These are phyloP conservation scores for Erinaceus europaeus DNA, from an alignment of 2,113 vertebrate genomes.

Conservation along the genomic window DNA sequence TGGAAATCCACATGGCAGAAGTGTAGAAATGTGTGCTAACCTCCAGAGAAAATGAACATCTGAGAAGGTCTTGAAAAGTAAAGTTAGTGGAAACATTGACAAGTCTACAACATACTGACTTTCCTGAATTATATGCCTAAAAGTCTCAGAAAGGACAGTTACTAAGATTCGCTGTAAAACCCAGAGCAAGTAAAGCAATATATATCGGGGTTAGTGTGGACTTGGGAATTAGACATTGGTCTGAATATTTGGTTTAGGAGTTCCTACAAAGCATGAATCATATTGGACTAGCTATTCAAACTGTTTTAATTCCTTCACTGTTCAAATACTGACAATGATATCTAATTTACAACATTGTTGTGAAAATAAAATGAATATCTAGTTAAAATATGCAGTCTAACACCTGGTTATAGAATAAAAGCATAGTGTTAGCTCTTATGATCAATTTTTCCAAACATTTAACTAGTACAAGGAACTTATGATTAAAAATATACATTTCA, in stretches of 20 bases:
- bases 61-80: neutral
- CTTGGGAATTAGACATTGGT: neutral
- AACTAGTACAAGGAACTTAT: neutral
- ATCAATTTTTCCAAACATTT: no score
- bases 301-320: neutral
- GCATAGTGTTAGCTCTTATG: no score
- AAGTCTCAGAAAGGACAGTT: neutral
- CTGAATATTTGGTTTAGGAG: neutral
- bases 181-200: neutral
- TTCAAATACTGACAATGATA: neutral
- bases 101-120: slow-evolving; percentile 14
- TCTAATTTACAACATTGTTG: neutral
- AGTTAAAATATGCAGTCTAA: neutral
- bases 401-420: neutral
- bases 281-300: neutral
- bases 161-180: neutral
- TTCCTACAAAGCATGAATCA: neutral
- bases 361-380: neutral
- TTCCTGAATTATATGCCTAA: neutral
- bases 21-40: neutral
- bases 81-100: neutral
- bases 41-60: neutral
- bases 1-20: neutral
- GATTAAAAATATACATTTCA: neutral
- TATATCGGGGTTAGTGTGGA: neutral